Percentiles rank a stretch among this genome's conserved stretches.
These are phyloP conservation scores for Phortica magna DNA, from an alignment of 2,888 invertebrate genomes.

Conservation along the genomic window DNA sequence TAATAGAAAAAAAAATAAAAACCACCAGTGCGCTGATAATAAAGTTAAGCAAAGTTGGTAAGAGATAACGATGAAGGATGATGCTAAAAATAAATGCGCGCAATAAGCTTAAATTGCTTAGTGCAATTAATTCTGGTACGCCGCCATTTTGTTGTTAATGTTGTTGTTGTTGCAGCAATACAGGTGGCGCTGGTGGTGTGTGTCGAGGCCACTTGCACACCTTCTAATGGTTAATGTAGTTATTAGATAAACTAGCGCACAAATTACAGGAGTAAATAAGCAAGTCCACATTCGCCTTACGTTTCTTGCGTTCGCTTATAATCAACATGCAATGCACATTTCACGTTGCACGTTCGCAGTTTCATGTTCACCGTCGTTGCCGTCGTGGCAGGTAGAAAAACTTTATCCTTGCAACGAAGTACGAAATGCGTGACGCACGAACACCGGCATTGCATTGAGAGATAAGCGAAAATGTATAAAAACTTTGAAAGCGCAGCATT, in stretches of 20 bases:
- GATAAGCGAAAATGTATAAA: neutral
- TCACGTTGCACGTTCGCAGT: constrained; percentile 27
- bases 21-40: neutral
- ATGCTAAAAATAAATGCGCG: constrained; percentile 41
- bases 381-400: neutral
- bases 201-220: too few species aligned
- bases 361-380: constrained; percentile 21
- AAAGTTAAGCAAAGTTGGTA: constrained; percentile 37
- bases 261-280: neutral
- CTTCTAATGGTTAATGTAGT: constrained; percentile 20
- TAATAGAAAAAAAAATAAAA: neutral
- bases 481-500: neutral
- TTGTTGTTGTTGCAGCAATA: constrained; percentile 41
- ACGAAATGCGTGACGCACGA: neutral
- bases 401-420: neutral
- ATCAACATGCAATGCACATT: neutral
- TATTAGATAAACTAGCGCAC: constrained; percentile 3
- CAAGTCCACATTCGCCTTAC: neutral
- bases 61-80: too few species aligned
- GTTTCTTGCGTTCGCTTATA: neutral
- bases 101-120: constrained; percentile 61
- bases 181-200: neutral
- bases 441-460: neutral
- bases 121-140: constrained; percentile 63
- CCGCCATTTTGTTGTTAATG: constrained; percentile 51